A percentile compares a stretch with the other conserved stretches of the same genome.
These are phyloP conservation scores for Oncorhynchus tshawytscha DNA, from an alignment of 2,113 vertebrate species.

Conservation along the genomic window DNA sequence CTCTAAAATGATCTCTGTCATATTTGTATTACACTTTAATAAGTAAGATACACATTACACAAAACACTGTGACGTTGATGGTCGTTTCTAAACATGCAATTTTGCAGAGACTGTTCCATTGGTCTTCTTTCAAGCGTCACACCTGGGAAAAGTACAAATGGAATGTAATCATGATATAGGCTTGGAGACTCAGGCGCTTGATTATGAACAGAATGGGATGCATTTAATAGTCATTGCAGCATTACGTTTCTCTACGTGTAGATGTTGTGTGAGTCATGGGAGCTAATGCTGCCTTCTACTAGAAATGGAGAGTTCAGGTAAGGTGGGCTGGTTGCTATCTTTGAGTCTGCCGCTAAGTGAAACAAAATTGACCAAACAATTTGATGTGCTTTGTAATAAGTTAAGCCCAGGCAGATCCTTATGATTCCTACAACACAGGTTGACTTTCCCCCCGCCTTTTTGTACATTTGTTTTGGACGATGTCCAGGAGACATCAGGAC, in stretches of 20 bases:
- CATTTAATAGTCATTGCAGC: background rate
- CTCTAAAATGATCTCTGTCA: background rate
- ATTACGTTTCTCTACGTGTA: background rate
- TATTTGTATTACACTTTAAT: background rate
- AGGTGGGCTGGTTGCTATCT: slow-evolving; percentile 6
- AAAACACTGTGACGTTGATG: background rate
- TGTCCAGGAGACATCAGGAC: slow-evolving; percentile 67
- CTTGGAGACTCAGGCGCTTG: background rate
- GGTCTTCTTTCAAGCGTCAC: background rate
- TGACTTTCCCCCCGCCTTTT: slow-evolving; percentile 56
- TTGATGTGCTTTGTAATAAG: slow-evolving; percentile 47
- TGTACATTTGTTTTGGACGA: slow-evolving; percentile 65
- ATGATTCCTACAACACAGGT: slow-evolving; percentile 44
- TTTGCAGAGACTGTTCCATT: background rate
- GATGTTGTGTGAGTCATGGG: background rate
- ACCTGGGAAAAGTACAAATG: background rate
- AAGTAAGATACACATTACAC: background rate
- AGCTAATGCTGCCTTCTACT: background rate
- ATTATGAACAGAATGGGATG: background rate
- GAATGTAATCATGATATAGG: background rate
- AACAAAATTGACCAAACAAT: slow-evolving; percentile 44
- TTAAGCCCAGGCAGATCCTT: slow-evolving; percentile 27
- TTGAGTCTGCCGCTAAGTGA: slow-evolving; percentile 14
- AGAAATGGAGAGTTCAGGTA: no score
- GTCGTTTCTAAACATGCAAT: background rate